phyloP scores from a whole-genome alignment of 2,797 vertebrate genomes.

The Graptemys geographica region DNA sequence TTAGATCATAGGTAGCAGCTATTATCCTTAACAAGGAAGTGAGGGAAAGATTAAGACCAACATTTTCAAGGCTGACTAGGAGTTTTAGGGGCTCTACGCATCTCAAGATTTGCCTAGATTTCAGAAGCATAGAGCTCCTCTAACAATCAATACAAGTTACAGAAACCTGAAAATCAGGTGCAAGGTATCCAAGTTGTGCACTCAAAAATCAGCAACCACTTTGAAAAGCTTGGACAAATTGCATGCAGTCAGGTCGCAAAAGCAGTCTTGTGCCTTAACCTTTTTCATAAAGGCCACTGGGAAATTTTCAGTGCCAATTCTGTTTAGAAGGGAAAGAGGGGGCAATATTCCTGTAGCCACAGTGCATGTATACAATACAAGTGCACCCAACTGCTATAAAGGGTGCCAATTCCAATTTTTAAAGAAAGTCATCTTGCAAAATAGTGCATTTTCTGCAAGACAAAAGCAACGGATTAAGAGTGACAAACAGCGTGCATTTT shows the following conservation, averaged over 20 bases:
- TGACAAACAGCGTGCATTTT: neutral
- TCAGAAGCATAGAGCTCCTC: neutral
- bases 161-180: neutral
- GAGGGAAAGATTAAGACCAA: slow-evolving; percentile 1
- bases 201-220: neutral
- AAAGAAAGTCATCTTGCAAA: neutral
- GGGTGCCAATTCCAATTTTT: neutral
- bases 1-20: neutral
- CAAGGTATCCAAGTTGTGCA: neutral
- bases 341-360: neutral
- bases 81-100: neutral
- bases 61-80: neutral
- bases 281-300: neutral
- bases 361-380: neutral
- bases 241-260: neutral
- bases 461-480: neutral
- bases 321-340: neutral
- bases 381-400: neutral
- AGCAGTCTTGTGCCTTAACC: neutral
- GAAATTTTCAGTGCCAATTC: neutral
- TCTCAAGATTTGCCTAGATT: neutral
- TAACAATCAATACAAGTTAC: neutral
- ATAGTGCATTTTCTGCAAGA: neutral
- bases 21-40: slow-evolving; percentile 13
- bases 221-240: neutral